Percentiles rank a stretch among this genome's conserved stretches.
Evolutionary conservation across 2,888 invertebrate species (phyloP).

Genomic region (Adelphocoris suturalis): DNA sequence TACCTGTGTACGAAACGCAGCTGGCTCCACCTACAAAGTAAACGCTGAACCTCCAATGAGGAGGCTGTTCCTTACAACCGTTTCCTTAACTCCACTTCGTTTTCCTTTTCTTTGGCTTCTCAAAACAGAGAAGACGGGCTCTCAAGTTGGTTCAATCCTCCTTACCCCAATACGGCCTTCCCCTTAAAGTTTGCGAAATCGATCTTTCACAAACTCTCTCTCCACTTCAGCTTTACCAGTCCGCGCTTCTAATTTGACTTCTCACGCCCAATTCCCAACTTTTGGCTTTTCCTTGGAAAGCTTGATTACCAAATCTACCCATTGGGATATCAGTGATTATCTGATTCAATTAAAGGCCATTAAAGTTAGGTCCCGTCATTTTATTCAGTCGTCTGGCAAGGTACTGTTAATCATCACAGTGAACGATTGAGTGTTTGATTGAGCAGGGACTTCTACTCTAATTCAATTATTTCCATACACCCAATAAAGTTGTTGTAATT

Average conservation of each 20-base stretch:
- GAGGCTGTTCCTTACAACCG: neutral
- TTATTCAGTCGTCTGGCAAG: too few relatives aligned
- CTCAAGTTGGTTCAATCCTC: slow-evolving; percentile 3
- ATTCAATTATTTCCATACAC: too few relatives aligned
- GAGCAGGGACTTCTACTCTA: too few relatives aligned
- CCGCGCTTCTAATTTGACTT: neutral
- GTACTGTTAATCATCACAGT: too few relatives aligned
- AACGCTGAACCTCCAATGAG: neutral
- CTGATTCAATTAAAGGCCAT: too few relatives aligned
- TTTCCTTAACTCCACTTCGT: neutral
- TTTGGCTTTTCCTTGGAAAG: neutral
- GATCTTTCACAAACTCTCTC: neutral
- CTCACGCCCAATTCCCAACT: neutral
- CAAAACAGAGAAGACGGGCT: neutral
- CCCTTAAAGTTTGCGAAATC: slow-evolving; percentile 10
- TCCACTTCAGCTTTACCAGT: neutral
- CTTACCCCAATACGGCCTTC: slow-evolving; percentile 6
- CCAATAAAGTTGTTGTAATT: too few relatives aligned
- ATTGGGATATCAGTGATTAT: neutral
- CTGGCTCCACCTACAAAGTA: neutral
- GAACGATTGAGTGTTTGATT: too few relatives aligned
- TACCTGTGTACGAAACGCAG: too few relatives aligned
- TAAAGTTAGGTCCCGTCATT: too few relatives aligned
- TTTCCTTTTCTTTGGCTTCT: neutral
- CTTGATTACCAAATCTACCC: neutral